These are phyloP conservation scores for Enhydra lutris DNA, from an alignment of 2,113 vertebrate genomes.

Conservation along the genomic window DNA sequence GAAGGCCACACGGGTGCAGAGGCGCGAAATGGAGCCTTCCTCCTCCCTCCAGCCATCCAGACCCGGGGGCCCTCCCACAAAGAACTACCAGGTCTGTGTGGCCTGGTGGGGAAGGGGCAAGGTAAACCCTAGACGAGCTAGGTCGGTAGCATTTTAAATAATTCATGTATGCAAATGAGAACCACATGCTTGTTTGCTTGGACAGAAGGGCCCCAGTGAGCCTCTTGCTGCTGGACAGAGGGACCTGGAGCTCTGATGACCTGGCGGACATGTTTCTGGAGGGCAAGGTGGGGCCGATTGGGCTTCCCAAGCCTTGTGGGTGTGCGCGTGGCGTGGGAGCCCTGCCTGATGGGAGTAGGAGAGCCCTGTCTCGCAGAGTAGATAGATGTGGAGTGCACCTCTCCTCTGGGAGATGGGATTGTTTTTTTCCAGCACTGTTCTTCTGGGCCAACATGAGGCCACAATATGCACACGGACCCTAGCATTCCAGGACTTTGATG, in stretches of 20 bases:
- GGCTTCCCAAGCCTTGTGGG: background rate
- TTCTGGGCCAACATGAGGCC: background rate
- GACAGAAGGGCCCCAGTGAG: background rate
- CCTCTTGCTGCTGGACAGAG: background rate
- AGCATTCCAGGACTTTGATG: background rate
- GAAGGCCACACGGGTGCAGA: background rate
- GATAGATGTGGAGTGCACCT: fast-evolving
- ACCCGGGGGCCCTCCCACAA: background rate
- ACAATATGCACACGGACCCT: fast-evolving
- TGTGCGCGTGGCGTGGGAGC: background rate
- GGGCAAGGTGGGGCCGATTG: background rate
- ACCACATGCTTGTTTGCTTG: fast-evolving
- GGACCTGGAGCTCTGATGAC: background rate
- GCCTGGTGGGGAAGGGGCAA: background rate
- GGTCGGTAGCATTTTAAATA: background rate
- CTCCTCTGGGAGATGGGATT: fast-evolving
- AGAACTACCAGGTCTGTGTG: background rate
- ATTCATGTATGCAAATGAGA: background rate
- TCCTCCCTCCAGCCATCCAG: background rate
- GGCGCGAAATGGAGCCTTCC: fast-evolving
- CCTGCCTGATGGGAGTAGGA: too few species aligned
- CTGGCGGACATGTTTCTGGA: fast-evolving
- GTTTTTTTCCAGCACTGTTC: background rate
- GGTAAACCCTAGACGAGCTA: background rate
- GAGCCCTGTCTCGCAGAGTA: background rate